These are phyloP conservation scores for Nannoperca australis DNA, from an alignment of 2,797 vertebrate species.

Conservation along the genomic window DNA sequence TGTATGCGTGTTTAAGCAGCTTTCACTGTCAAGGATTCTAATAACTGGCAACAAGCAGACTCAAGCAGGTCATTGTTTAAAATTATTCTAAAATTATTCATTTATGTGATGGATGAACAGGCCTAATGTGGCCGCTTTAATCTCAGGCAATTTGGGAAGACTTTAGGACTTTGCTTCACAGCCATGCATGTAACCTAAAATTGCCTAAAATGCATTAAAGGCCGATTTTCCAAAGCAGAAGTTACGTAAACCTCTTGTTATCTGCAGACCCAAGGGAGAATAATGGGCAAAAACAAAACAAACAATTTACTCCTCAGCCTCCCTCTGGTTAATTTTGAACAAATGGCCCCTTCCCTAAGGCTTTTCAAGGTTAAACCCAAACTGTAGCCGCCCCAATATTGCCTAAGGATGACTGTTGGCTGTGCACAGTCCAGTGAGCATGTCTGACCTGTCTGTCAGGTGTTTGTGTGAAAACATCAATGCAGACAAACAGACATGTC, in stretches of 20 bases:
- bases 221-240: slow-evolving; percentile 37
- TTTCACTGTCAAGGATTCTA: slow-evolving; percentile 60
- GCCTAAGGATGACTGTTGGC: slow-evolving; percentile 52
- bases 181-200: slow-evolving; percentile 16
- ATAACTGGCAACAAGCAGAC: slow-evolving; percentile 52
- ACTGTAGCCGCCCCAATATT: slow-evolving; percentile 28
- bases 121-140: slow-evolving; percentile 27
- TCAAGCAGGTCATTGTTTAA: slow-evolving; percentile 40
- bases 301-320: slow-evolving; percentile 55
- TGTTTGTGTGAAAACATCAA: slow-evolving; percentile 72
- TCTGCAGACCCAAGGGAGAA: slow-evolving; percentile 49
- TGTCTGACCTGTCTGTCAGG: slow-evolving; percentile 76
- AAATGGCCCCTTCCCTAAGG: slow-evolving; percentile 60
- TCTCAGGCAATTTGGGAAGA: not conserved
- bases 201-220: slow-evolving; percentile 48
- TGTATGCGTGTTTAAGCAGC: slow-evolving; percentile 48
- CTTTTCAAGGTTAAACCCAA: slow-evolving; percentile 66
- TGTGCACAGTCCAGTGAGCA: slow-evolving; percentile 68
- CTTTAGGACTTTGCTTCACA: slow-evolving; percentile 6
- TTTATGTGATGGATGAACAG: slow-evolving; percentile 28
- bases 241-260: slow-evolving; percentile 66
- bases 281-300: slow-evolving; percentile 50
- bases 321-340: slow-evolving; percentile 55
- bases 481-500: slow-evolving; percentile 70
- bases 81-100: slow-evolving; percentile 33